Percentiles rank a stretch among this genome's conserved stretches.
These are phyloP conservation scores for Acrocephalus scirpaceus DNA, from an alignment of 2,797 vertebrate species.

Conservation along the genomic window DNA sequence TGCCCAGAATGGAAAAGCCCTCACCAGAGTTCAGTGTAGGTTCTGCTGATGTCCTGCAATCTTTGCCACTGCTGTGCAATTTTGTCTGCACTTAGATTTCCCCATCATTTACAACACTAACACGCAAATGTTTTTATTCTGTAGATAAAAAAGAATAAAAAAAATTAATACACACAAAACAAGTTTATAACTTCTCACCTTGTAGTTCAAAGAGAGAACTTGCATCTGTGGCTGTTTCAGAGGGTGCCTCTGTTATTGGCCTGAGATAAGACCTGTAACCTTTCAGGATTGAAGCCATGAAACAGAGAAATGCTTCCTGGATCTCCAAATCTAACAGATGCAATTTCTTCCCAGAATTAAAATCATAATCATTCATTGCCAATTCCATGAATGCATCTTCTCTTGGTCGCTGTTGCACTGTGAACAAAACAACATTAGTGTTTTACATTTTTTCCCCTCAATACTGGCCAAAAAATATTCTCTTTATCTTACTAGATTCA, in stretches of 20 bases:
- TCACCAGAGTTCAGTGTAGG: not conserved
- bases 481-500: not conserved
- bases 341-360: conserved; percentile 88
- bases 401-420: conserved; percentile 90
- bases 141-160: not conserved
- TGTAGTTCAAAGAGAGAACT: conserved; percentile 95
- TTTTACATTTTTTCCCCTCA: not conserved
- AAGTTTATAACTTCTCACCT: conserved; percentile 75
- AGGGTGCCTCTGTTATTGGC: conserved; percentile 96
- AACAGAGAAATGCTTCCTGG: conserved; percentile 95
- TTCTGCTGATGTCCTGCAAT: accelerated
- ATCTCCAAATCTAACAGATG: conserved; percentile 96
- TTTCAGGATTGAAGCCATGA: conserved; percentile 97
- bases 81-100: not conserved
- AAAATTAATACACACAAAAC: not conserved
- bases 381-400: conserved; percentile 91
- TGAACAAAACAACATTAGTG: conserved; percentile 28
- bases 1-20: not conserved
- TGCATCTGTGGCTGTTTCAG: conserved; percentile 96
- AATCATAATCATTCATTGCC: conserved; percentile 86
- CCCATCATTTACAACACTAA: not conserved
- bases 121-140: not conserved
- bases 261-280: conserved; percentile 94
- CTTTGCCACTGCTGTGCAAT: not conserved
- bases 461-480: not conserved